Conservation (phyloP, 2,113 vertebrate genomes). For the Brachirus orientalis region DNA sequence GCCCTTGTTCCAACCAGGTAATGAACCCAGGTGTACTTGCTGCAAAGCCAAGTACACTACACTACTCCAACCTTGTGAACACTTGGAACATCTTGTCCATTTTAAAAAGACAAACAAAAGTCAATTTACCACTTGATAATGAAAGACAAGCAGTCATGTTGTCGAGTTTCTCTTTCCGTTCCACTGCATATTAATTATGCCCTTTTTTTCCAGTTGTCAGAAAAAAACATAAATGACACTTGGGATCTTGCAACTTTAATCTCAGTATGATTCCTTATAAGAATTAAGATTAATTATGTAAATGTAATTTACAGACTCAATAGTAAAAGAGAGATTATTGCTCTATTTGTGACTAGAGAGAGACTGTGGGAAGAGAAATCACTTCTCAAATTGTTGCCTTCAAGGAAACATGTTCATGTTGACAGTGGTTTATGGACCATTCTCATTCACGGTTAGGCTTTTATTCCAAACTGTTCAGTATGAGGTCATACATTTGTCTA, state of each 20-base stretch:
- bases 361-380: too few relatives aligned
- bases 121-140: not conserved
- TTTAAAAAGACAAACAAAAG: slow-evolving; percentile 18
- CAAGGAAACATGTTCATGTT: slow-evolving; percentile 25
- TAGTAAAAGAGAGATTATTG: too few relatives aligned
- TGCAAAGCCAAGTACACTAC: too few relatives aligned
- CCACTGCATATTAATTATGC: not conserved
- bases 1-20: too few relatives aligned
- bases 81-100: slow-evolving; percentile 62
- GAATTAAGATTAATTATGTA: too few relatives aligned
- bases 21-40: too few relatives aligned
- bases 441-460: slow-evolving; percentile 28
- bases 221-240: too few relatives aligned
- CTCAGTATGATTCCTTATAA: not conserved
- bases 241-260: not conserved
- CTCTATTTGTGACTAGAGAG: too few relatives aligned
- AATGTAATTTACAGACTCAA: too few relatives aligned
- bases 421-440: slow-evolving; percentile 29
- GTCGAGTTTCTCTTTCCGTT: not conserved
- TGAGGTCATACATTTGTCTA: slow-evolving; percentile 22
- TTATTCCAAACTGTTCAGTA: slow-evolving; percentile 15
- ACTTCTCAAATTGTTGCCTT: slow-evolving; percentile 9
- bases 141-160: not conserved
- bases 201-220: too few relatives aligned
- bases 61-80: too few relatives aligned